A percentile compares a stretch with the other conserved stretches of the same genome.
These are phyloP conservation scores for Semnornis frantzii DNA, from an alignment of 2,113 vertebrate genomes.

Conservation along the genomic window DNA sequence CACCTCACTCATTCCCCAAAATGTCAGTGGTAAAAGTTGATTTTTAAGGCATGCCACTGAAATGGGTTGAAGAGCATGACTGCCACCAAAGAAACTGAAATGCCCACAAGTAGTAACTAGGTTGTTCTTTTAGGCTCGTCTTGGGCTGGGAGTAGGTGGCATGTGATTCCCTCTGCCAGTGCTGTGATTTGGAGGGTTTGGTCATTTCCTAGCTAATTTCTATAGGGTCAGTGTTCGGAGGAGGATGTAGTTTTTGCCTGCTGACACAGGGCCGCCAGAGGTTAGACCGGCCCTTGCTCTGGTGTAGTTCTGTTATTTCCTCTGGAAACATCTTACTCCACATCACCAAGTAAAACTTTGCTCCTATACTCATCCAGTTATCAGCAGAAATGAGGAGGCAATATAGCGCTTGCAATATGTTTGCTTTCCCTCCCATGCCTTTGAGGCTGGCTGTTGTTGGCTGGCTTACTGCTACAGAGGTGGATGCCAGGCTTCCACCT, in stretches of 20 bases:
- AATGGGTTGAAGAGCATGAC: neutral
- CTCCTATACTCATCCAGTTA: neutral
- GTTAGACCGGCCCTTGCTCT: neutral
- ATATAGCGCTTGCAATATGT: neutral
- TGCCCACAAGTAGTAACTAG: fast-evolving
- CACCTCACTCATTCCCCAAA: neutral
- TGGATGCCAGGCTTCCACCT: neutral
- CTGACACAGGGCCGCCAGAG: neutral
- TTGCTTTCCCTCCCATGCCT: neutral
- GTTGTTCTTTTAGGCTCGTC: neutral
- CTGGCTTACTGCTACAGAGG: neutral
- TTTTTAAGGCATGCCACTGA: neutral
- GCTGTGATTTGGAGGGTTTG: neutral
- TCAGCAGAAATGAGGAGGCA: neutral
- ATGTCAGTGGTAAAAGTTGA: neutral
- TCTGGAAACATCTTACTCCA: neutral
- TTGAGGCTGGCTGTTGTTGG: neutral
- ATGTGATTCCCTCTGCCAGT: neutral
- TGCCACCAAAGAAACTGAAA: neutral
- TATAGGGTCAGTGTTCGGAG: neutral
- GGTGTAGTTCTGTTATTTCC: neutral
- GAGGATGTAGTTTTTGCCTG: neutral
- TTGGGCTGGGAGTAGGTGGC: neutral
- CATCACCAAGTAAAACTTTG: neutral
- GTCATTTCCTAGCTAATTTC: neutral